These are phyloP conservation scores for Andricus quercusramuli DNA, from an alignment of 2,888 invertebrate genomes.

Conservation along the genomic window DNA sequence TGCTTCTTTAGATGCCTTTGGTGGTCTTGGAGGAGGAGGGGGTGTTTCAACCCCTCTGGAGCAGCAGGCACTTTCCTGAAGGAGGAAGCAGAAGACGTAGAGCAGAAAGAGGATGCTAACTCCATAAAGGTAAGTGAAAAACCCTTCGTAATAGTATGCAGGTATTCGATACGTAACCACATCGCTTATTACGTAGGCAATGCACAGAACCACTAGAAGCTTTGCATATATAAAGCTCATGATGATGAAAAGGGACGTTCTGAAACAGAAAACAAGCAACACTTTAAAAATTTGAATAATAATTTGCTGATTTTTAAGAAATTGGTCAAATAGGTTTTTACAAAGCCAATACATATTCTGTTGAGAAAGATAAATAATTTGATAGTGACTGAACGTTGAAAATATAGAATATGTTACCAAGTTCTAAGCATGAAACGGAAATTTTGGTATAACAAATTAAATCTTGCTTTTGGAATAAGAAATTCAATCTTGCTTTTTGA, in stretches of 20 bases:
- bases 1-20: slow-evolving; percentile 84
- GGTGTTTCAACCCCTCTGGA: slow-evolving; percentile 82
- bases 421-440: no score
- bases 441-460: no score
- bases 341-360: background rate
- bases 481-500: no score
- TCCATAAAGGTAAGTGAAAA: slow-evolving; percentile 96
- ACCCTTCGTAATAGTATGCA: slow-evolving; percentile 95
- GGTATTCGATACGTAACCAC: slow-evolving; percentile 95
- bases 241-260: slow-evolving; percentile 96
- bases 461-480: no score
- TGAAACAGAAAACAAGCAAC: slow-evolving; percentile 80
- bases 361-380: no score
- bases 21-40: slow-evolving; percentile 84
- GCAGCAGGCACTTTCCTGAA: slow-evolving; percentile 94
- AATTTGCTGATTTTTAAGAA: background rate
- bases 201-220: slow-evolving; percentile 94
- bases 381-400: no score
- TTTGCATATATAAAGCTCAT: slow-evolving; percentile 98
- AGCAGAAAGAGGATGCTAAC: slow-evolving; percentile 95
- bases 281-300: background rate
- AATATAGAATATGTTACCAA: no score
- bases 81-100: slow-evolving; percentile 96
- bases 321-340: background rate
- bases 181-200: slow-evolving; percentile 96